These are phyloP conservation scores for Platichthys flesus DNA, from an alignment of 2,113 vertebrate species.

Conservation along the genomic window DNA sequence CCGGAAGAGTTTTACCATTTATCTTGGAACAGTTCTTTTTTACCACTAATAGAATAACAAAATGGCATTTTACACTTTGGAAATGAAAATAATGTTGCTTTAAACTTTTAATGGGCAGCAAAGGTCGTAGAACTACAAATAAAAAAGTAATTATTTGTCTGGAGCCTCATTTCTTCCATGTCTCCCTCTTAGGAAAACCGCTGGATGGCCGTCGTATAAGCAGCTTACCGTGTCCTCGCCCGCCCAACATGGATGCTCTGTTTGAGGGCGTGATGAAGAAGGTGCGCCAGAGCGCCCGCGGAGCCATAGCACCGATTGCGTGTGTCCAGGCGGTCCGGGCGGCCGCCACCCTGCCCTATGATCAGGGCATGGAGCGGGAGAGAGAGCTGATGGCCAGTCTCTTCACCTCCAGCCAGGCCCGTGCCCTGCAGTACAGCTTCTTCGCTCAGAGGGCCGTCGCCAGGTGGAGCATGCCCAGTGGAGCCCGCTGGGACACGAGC, in stretches of 20 bases:
- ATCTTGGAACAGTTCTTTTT: slow-evolving; percentile 52
- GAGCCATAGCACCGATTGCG: slow-evolving; percentile 85
- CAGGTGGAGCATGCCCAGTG: slow-evolving; percentile 84
- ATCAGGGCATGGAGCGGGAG: slow-evolving; percentile 83
- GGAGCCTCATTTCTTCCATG: slow-evolving; percentile 3
- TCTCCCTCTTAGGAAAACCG: slow-evolving; percentile 76
- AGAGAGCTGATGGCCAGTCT: slow-evolving; percentile 83
- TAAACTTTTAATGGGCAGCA: neutral
- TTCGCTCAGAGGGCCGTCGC: slow-evolving; percentile 84
- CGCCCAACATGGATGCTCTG: slow-evolving; percentile 79
- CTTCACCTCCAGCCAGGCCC: slow-evolving; percentile 85
- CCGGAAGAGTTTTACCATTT: slow-evolving; percentile 29
- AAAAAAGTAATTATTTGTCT: neutral
- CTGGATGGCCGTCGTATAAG: slow-evolving; percentile 82
- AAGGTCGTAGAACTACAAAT: neutral
- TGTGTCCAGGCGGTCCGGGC: slow-evolving; percentile 87
- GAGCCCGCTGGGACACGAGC: slow-evolving; percentile 86
- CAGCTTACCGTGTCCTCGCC: slow-evolving; percentile 59
- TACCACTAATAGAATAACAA: slow-evolving; percentile 40
- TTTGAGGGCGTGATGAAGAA: slow-evolving; percentile 74
- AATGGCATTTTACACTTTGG: neutral
- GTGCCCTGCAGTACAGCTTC: slow-evolving; percentile 89
- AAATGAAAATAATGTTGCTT: slow-evolving; percentile 4
- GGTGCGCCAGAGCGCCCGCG: slow-evolving; percentile 78
- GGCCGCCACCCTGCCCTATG: slow-evolving; percentile 81